Base-by-base conservation (phyloP, 1,140 invertebrate species). In the Drosophila serrata region DNA sequence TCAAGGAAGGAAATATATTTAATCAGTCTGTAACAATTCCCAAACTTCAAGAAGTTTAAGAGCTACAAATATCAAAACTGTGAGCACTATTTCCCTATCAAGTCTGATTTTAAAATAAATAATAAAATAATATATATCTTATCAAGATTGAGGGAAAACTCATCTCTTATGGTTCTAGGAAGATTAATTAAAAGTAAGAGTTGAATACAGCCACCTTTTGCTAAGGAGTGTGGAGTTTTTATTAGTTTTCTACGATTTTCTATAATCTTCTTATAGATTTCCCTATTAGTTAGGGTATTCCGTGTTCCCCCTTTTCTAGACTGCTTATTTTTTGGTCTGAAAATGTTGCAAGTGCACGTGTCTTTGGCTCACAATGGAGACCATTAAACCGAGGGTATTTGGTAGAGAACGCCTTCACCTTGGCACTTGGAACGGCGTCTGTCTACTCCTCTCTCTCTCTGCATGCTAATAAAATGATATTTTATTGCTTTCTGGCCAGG, bases 401-500 rank as follows among this genome's bases (percentile, higher is more conserved):
- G 19, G n/a, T 13, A 40, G 53, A 51, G 29, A 45, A 73, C 56
- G 39, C 77, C 69, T 75, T 70, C 77, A 68, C 77, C 77, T 74
- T 68, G 56, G 61, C 76, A 46, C 31, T 40, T 27, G n/a, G 17
- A 17, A 24, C 17, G 27, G 31, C 42, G 56, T 33, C 31, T n/a
- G 24, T 62, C 68, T 22, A 46, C 63, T 53, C 31, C 49, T 63
- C n/a, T n/a, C n/a, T n/a, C n/a, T n/a, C n/a, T n/a, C 69, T 17
- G 62, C 74, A 60, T 64, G 82, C 82, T 86, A 85, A 86, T 85
- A 85, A 85, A 85, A 85, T 37, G 78, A 81, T 81, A 78, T 81
- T 85, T 86, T 85, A 85, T 86, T 81, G 82, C 82, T 75, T 85
- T 72, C 78, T 78, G 82, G 77, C 77, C 11, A 43, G 40, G 39